Evolutionary conservation across 2,113 vertebrate genomes (phyloP).

Genomic region (Patagioenas fasciata): DNA sequence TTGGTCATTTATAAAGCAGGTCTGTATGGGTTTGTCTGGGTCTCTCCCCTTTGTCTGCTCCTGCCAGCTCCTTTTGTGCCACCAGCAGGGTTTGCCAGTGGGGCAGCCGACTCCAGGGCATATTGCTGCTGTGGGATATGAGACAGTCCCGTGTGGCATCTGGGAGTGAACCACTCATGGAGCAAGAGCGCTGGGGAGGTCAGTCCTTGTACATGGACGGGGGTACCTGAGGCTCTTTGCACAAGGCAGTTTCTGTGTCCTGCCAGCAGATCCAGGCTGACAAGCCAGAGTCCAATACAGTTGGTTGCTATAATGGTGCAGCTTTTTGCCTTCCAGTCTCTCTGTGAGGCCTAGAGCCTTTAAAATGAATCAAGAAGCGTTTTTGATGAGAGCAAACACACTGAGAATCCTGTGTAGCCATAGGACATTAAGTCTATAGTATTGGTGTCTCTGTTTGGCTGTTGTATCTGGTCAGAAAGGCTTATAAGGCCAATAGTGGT

Average conservation of each 20-base stretch:
- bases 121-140: fast-evolving
- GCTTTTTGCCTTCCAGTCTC: background rate
- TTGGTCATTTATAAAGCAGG: background rate
- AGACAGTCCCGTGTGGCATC: background rate
- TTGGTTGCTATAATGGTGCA: background rate
- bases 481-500: background rate
- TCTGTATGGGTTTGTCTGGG: background rate
- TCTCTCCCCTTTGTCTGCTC: background rate
- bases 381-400: background rate
- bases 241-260: background rate
- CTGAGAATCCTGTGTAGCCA: background rate
- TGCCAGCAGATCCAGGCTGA: background rate
- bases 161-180: background rate
- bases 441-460: background rate
- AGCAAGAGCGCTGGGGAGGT: background rate
- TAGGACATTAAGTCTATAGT: background rate
- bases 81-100: fast-evolving
- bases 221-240: background rate
- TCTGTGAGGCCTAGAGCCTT: background rate
- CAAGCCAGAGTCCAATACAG: background rate
- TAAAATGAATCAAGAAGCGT: background rate
- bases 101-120: background rate
- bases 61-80: background rate
- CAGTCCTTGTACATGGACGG: fast-evolving
- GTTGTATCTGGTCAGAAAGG: background rate